Conservation (phyloP, 2,888 invertebrate species). For the Oscheius onirici region DNA sequence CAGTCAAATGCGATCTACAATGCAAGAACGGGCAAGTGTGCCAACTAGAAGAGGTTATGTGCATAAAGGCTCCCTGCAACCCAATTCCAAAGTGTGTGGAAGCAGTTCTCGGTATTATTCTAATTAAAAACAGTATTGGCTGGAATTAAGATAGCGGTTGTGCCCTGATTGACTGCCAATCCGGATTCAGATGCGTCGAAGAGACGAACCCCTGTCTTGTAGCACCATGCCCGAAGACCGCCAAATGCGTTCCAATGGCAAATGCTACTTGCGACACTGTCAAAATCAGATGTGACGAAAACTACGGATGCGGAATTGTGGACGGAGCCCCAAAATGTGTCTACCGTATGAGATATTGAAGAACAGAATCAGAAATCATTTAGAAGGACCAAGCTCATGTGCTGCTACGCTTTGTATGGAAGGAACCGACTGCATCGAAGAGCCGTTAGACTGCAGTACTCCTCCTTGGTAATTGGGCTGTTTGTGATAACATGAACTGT, state of each 20-base stretch:
- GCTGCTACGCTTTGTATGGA: conserved; percentile 1
- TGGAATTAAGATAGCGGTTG: neutral
- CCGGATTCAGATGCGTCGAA: conserved; percentile 2
- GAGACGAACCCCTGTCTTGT: neutral
- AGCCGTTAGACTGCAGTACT: conserved; percentile 5
- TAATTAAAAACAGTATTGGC: neutral
- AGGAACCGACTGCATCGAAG: conserved; percentile 19
- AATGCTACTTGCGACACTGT: conserved; percentile 16
- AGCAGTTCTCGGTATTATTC: neutral
- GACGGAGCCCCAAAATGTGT: conserved; percentile 6
- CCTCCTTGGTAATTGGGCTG: conserved; percentile 26
- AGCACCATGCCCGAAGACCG: neutral
- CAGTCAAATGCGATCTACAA: neutral
- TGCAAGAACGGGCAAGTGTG: neutral
- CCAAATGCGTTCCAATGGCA: conserved; percentile 6
- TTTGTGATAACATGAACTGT: too few species aligned
- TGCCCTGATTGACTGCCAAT: neutral
- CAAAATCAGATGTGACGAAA: conserved; percentile 8
- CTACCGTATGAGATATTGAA: neutral
- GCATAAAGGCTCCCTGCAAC: conserved; percentile 14
- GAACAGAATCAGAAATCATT: neutral
- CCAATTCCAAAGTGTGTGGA: conserved; percentile 15
- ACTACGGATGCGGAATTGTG: neutral
- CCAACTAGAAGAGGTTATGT: neutral
- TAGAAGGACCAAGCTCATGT: conserved; percentile 13